These are phyloP conservation scores for Stenodera caucasica DNA, from an alignment of 2,888 invertebrate genomes.

Conservation along the genomic window DNA sequence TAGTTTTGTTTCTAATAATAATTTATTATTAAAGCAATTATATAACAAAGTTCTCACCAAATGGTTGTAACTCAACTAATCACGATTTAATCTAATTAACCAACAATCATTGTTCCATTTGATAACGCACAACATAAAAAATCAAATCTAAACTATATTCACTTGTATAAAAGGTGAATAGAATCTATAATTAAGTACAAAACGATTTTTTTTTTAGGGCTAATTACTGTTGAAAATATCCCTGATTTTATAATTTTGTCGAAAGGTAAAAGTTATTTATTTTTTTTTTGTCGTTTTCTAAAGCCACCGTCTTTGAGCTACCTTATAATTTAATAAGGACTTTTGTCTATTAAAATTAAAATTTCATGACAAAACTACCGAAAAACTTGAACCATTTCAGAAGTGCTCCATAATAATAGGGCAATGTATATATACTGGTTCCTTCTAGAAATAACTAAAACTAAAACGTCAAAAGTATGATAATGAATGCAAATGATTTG, in stretches of 20 bases:
- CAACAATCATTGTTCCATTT: not conserved
- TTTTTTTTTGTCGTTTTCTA: not conserved
- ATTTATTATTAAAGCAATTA: slow-evolving; percentile 5
- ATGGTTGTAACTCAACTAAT: not conserved
- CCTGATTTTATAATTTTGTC: too few relatives aligned
- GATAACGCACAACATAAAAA: not conserved
- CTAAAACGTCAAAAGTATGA: slow-evolving; percentile 34
- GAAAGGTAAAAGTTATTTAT: not conserved
- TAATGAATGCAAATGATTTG: slow-evolving; percentile 43
- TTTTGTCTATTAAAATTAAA: slow-evolving; percentile 32
- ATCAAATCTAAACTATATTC: not conserved
- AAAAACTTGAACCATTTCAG: slow-evolving; percentile 26
- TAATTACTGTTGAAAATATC: too few relatives aligned
- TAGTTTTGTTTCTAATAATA: not conserved
- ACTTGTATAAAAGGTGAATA: too few relatives aligned
- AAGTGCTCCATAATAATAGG: slow-evolving; percentile 27
- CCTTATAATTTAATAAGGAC: slow-evolving; percentile 1
- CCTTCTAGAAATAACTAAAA: slow-evolving; percentile 7
- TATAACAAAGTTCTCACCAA: slow-evolving; percentile 3
- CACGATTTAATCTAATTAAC: not conserved
- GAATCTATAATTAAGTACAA: slow-evolving; percentile 1
- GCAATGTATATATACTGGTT: slow-evolving; percentile 9
- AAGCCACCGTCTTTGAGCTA: too few relatives aligned
- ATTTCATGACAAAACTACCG: slow-evolving; percentile 31
- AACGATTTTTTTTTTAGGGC: slow-evolving; percentile 1